These are phyloP conservation scores for Brachionus rotundiformis DNA, from an alignment of 1,140 invertebrate genomes.

Conservation along the genomic window DNA sequence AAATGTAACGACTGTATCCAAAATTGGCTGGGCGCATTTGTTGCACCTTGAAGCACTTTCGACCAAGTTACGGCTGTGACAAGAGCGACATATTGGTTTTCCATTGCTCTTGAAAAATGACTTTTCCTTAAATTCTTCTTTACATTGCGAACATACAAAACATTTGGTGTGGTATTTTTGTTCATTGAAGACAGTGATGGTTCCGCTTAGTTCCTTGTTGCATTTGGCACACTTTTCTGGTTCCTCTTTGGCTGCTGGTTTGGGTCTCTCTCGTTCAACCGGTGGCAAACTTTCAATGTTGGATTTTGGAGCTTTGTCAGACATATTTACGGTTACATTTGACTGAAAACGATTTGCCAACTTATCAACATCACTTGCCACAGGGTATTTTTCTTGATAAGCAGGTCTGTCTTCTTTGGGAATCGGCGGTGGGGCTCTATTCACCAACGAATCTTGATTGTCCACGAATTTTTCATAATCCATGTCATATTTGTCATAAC, in stretches of 20 bases:
- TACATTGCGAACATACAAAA: conserved; percentile 45
- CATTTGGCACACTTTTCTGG: conserved; percentile 28
- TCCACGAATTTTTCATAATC: conserved; percentile 33
- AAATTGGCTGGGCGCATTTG: conserved; percentile 35
- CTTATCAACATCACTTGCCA: background rate
- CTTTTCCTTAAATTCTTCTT: conserved; percentile 44
- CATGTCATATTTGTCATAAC: conserved; percentile 44
- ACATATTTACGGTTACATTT: background rate
- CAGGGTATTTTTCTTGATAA: background rate
- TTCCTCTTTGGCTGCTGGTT: background rate
- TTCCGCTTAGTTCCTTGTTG: conserved; percentile 10
- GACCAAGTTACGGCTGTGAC: conserved; percentile 47
- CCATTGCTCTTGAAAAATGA: conserved; percentile 35
- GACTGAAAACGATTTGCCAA: conserved; percentile 17
- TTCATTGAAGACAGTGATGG: conserved; percentile 20
- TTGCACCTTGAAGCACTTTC: conserved; percentile 17
- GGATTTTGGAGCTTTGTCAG: conserved; percentile 1
- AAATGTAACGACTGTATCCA: conserved; percentile 43
- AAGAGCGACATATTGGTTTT: conserved; percentile 28
- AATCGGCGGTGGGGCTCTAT: conserved; percentile 17
- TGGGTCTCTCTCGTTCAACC: conserved; percentile 16
- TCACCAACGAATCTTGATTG: background rate
- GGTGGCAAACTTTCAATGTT: conserved; percentile 11
- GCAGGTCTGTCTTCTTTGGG: background rate
- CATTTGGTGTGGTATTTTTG: conserved; percentile 50